Evolutionary conservation across 2,888 invertebrate species (phyloP).

Genomic region (Pandemis cinnamomeana): DNA sequence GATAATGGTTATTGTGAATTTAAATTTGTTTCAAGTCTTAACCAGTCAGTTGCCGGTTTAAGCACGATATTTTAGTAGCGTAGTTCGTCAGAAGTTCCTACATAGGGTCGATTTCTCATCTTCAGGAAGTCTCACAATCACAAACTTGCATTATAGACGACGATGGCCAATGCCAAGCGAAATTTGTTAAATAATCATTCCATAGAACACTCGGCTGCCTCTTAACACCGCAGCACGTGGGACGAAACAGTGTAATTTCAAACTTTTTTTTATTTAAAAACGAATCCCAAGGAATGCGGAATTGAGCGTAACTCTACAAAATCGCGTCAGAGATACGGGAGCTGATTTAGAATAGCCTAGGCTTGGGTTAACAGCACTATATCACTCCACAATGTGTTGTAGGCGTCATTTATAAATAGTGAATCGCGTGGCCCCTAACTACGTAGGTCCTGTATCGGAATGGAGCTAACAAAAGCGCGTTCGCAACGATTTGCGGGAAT

Average conservation of each 20-base stretch:
- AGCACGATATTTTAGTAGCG: neutral
- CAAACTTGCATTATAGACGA: too few relatives aligned
- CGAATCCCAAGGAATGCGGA: slow-evolving; percentile 70
- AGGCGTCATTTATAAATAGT: slow-evolving; percentile 39
- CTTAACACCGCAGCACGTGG: slow-evolving; percentile 43
- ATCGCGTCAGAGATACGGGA: slow-evolving; percentile 54
- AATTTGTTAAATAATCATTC: neutral
- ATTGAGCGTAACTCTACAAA: slow-evolving; percentile 54
- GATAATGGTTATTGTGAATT: neutral
- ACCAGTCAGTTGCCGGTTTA: neutral
- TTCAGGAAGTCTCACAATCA: too few relatives aligned
- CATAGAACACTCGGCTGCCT: slow-evolving; percentile 11
- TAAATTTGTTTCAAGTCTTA: neutral
- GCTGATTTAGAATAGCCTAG: slow-evolving; percentile 28
- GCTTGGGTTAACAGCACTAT: slow-evolving; percentile 21
- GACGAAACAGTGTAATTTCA: slow-evolving; percentile 38
- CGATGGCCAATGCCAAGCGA: neutral
- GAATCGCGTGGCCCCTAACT: slow-evolving; percentile 21
- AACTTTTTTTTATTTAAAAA: slow-evolving; percentile 69
- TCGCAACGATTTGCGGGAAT: slow-evolving; percentile 16
- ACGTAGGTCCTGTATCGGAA: slow-evolving; percentile 28
- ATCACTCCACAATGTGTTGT: slow-evolving; percentile 31
- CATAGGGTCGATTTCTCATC: too few relatives aligned
- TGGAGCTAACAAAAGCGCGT: slow-evolving; percentile 3
- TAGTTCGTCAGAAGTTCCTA: neutral